phyloP scores from a whole-genome alignment of 2,113 vertebrate species.

The Heterochromis multidens region DNA sequence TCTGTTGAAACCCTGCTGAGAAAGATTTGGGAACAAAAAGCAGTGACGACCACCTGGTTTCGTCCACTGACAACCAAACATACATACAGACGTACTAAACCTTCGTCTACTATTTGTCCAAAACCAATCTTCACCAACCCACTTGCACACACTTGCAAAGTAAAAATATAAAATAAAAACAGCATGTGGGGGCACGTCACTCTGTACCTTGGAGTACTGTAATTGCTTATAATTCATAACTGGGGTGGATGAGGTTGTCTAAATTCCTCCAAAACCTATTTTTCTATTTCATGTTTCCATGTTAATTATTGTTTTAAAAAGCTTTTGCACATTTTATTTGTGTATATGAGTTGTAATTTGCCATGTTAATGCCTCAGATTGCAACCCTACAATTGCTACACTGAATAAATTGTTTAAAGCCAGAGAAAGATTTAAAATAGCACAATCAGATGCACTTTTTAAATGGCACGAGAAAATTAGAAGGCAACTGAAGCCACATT shows the following conservation, averaged over 20 bases:
- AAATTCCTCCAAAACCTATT: neutral
- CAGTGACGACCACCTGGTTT: neutral
- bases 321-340: neutral
- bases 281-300: neutral
- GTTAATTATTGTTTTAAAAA: neutral
- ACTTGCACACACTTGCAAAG: neutral
- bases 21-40: neutral
- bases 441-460: neutral
- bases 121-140: neutral
- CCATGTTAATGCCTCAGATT: neutral
- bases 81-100: neutral
- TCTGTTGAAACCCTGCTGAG: neutral
- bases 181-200: neutral
- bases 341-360: neutral
- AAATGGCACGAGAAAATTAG: neutral
- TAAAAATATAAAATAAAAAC: neutral
- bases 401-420: neutral
- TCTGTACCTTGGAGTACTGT: neutral
- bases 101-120: neutral
- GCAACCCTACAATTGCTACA: neutral
- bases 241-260: neutral
- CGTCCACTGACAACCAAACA: neutral
- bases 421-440: neutral
- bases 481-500: neutral
- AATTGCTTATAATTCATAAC: conserved; percentile 12